Evolutionary conservation across 2,888 invertebrate genomes (phyloP), one percentile per base, ranked within the genome.

Genomic region (Eristalis intricaria): DNA sequence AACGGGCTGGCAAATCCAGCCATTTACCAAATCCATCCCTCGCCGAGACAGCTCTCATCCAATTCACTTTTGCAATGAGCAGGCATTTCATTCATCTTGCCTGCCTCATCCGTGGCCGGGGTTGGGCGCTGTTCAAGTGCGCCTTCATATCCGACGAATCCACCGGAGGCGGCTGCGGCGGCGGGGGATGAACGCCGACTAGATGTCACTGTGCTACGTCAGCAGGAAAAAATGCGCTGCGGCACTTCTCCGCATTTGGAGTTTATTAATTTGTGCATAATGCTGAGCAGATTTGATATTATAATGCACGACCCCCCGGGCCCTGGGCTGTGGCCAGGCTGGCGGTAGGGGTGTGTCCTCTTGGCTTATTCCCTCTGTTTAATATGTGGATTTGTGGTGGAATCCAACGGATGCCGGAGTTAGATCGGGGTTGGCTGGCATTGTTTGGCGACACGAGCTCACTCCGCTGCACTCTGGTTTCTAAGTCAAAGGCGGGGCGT

Each of bases 191-290:
- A 85, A 83, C 87, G 89, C 86, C 89, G 89, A 84, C 88, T 89
- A 84, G 89, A 89, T 89, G 84, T 89, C 88, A 89, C 82, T 81
- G 50, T 50, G 89, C 87, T 83, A 89, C 88, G 89, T 89, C 89
- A 89, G 89, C 89, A 85, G 84, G 85, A 89, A 89, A 89, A 88
- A 88, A 84, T 88, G 84, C 84, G 80, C 88, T 77, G 84, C 84
- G 88, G 84, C 89, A 89, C 88, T 88, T 89, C 89, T 84, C 74
- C 81, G 88, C 84, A 84, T 88, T 84, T 81, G 77, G 89, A 89
- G 88, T 89, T 89, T 89, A 89, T 89, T 89, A 89, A 89, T 89
- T 89, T 89, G 88, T 89, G 89, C 89, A 89, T 89, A 89, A 89
- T 89, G 88, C 80, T 81, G 89, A 86, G 84, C 88, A 88, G 88